Base-by-base conservation (phyloP, 1,140 invertebrate species). In the Diuraphis noxia region DNA sequence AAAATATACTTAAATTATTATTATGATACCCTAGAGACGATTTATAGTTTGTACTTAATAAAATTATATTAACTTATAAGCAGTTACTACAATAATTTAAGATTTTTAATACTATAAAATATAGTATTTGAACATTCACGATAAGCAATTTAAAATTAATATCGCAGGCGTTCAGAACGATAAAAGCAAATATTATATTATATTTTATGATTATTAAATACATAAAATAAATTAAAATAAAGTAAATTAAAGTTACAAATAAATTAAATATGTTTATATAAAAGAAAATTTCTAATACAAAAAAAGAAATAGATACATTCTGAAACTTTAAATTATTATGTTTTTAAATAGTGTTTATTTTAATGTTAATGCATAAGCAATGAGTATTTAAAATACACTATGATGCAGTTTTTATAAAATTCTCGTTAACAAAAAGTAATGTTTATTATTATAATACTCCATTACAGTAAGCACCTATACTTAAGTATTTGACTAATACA, bases 1-100 rank as follows among this genome's bases (percentile, higher is more conserved):
- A 63, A 88, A 36, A 88, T 56, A 56, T 52, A 88, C 43, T 87
- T 87, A 46, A 30, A 49, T 87, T 23, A 87, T 87, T 88, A 82
- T 84, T 41, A 84, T 84, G 25, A 41, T 84, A 41, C 81, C 81
- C 40, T 3, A 84, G 81, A 84, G 40, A 84, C 41, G 38, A 84
- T 30, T 84, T 84, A 82, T 82, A 82, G 38, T 25, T 40, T 38
- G 38, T 82, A 40, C 38, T 82, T 40, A 25, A 38, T 40, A 82
- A 25, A 82, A 38, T 82, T 40, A 41, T 40, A 82, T 82, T 6
- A 40, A 82, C 38, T 25, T 41, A 82, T 25, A 38, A 34, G 34
- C 34, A 7, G 36, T 79, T 79, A 21, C 77, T 38, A 72, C 17
- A 72, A 72, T 17, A n/a, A n/a, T 72, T 72, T 72, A 72, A 72